These are phyloP conservation scores for Enteromius unitaeniatus DNA, from an alignment of 2,797 vertebrate genomes.

Conservation along the genomic window DNA sequence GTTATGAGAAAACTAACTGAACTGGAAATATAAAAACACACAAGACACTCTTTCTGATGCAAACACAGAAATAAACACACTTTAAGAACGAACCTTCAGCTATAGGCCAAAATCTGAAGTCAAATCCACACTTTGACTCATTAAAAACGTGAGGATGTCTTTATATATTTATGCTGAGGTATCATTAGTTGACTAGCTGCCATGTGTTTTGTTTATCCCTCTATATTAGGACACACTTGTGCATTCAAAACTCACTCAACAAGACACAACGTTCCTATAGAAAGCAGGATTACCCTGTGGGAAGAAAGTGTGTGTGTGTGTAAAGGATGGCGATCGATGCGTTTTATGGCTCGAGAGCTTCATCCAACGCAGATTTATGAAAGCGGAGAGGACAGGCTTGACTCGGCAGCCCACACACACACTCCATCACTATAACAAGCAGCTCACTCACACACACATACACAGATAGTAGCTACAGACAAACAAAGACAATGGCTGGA, in stretches of 20 bases:
- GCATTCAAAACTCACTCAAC: conserved; percentile 40
- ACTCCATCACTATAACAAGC: conserved; percentile 64
- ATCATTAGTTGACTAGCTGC: conserved; percentile 9
- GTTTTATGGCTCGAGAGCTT: conserved; percentile 76
- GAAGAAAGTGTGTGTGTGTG: conserved; percentile 40
- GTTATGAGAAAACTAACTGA: conserved; percentile 32
- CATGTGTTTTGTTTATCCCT: conserved; percentile 27
- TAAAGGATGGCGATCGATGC: conserved; percentile 74
- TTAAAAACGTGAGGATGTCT: conserved; percentile 5
- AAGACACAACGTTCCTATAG: conserved; percentile 37
- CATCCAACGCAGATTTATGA: conserved; percentile 78
- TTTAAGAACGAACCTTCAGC: conserved; percentile 21
- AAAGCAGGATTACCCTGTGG: conserved; percentile 49
- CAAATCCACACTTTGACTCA: conserved; percentile 48
- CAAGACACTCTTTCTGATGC: not conserved
- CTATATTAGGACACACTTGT: conserved; percentile 7
- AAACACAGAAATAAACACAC: not conserved
- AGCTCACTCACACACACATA: conserved; percentile 44
- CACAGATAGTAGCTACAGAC: conserved; percentile 32
- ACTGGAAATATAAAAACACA: not conserved
- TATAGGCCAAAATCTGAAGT: conserved; percentile 62
- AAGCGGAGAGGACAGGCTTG: conserved; percentile 72
- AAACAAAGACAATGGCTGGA: conserved; percentile 48
- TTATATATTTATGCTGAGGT: conserved; percentile 5
- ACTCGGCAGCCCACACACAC: conserved; percentile 56